Base-by-base conservation (phyloP, 2,888 invertebrate species). In the Hofmannophila pseudospretella region DNA sequence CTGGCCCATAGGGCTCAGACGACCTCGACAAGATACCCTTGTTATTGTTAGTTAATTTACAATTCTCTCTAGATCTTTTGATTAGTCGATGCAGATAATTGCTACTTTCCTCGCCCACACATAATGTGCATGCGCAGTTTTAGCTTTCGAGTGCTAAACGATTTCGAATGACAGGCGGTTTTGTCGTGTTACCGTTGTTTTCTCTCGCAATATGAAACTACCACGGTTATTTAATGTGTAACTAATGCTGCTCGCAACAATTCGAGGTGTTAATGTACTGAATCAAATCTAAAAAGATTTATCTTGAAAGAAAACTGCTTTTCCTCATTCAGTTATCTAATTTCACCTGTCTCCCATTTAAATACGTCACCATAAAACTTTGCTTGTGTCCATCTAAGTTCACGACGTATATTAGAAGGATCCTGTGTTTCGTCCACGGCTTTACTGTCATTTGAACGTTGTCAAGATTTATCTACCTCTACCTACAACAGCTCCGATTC, bases 131-230 rank as follows among this genome's bases (percentile, higher is more conserved):
- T 4, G 14, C 26, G 19, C 34, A 38, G 36, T 36, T 37, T 41
- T 32, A 38, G 42, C 38, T 41, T 38, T 38, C 39, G 32, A 41
- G 32, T 38, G 42, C 34, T 42, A 45, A 45, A 34, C 43, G 42
- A 43, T 51, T 49, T 47, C 37, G 36, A 49, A 46, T 39, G 48
- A 44, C 41, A 37, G 25, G 43, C 39, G 26, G 34, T 45, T 41
- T 38, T 36, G 39, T n/a, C 22, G 11, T 16, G 23, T 23, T 25
- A 26, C 14, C 29, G 3, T 28, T 31, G 39, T 32, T 49, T 45
- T 42, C 42, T 36, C 44, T 13, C 1, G 35, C 30, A 32, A 39
- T 34, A 19, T 27, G 20, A 26, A 39, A 35, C 16, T 14, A 19
- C 16, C 9, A 39, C 39, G 39, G 12, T 36, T 36, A 25, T 35